Conservation (phyloP, 2,797 vertebrate species). For the Anas bahamensis region DNA sequence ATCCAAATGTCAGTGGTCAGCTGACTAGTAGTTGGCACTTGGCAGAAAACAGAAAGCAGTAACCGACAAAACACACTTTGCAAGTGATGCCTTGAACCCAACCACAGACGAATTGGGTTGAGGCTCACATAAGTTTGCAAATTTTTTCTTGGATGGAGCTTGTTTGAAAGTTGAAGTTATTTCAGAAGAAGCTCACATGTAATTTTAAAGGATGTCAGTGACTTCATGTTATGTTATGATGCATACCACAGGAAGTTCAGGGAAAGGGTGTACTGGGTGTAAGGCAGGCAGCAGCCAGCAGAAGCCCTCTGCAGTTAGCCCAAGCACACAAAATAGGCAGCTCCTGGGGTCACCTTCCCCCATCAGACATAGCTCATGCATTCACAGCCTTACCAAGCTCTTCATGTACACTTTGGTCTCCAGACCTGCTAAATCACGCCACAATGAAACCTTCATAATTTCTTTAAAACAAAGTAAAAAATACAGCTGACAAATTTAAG, state of each 20-base stretch:
- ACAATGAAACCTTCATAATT: neutral
- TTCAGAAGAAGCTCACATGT: neutral
- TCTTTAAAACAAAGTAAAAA: neutral
- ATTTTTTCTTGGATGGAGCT: neutral
- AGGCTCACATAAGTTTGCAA: neutral
- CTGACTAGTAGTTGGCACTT: neutral
- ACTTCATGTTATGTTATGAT: neutral
- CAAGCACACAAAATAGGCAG: neutral
- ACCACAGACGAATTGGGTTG: neutral
- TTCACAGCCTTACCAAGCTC: neutral
- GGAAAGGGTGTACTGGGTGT: neutral
- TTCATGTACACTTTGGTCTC: accelerated
- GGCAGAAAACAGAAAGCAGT: neutral
- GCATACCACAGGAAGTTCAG: no score
- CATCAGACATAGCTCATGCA: accelerated
- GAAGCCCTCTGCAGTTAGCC: neutral
- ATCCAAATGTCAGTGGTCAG: slow-evolving; percentile 18
- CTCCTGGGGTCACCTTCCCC: neutral
- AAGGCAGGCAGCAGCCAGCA: neutral
- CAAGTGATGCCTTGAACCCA: neutral
- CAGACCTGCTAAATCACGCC: neutral
- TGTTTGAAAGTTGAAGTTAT: neutral
- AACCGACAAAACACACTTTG: neutral
- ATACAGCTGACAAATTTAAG: neutral
- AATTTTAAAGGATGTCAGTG: neutral